phyloP scores from a whole-genome alignment of 2,888 invertebrate genomes.

The Agrotis ipsilon region DNA sequence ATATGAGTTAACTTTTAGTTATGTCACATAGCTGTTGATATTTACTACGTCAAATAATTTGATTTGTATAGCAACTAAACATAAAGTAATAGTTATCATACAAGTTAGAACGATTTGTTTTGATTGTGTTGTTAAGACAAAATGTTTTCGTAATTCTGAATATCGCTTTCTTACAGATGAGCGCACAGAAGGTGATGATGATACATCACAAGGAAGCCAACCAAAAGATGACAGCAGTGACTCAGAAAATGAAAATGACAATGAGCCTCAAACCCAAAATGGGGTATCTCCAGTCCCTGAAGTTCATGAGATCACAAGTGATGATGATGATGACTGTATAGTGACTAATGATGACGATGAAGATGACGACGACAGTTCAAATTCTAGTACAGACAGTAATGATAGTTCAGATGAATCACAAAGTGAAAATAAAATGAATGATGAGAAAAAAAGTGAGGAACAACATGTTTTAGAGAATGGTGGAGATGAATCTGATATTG shows the following conservation, averaged over 20 bases:
- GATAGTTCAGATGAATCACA: slow-evolving; percentile 91
- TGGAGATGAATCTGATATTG: slow-evolving; percentile 77
- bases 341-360: slow-evolving; percentile 82
- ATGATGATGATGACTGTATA: slow-evolving; percentile 91
- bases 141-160: slow-evolving; percentile 24
- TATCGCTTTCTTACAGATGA: slow-evolving; percentile 80
- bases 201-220: slow-evolving; percentile 88
- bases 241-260: slow-evolving; percentile 82
- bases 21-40: slow-evolving; percentile 45
- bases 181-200: slow-evolving; percentile 88
- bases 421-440: slow-evolving; percentile 84
- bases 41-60: slow-evolving; percentile 36
- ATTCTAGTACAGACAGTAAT: slow-evolving; percentile 83
- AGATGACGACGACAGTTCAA: slow-evolving; percentile 44
- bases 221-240: slow-evolving; percentile 88
- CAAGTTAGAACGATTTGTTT: slow-evolving; percentile 33
- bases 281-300: slow-evolving; percentile 85
- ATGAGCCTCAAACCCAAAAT: slow-evolving; percentile 85
- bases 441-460: slow-evolving; percentile 90
- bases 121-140: slow-evolving; percentile 16
- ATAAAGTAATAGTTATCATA: slow-evolving; percentile 21
- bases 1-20: slow-evolving; percentile 65
- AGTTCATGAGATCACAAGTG: slow-evolving; percentile 90
- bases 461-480: slow-evolving; percentile 89
- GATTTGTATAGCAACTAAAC: slow-evolving; percentile 50